Percentiles rank a stretch among this genome's conserved stretches.
Evolutionary conservation across 2,888 invertebrate genomes (phyloP).

Genomic region (Mellilla xanthometata): DNA sequence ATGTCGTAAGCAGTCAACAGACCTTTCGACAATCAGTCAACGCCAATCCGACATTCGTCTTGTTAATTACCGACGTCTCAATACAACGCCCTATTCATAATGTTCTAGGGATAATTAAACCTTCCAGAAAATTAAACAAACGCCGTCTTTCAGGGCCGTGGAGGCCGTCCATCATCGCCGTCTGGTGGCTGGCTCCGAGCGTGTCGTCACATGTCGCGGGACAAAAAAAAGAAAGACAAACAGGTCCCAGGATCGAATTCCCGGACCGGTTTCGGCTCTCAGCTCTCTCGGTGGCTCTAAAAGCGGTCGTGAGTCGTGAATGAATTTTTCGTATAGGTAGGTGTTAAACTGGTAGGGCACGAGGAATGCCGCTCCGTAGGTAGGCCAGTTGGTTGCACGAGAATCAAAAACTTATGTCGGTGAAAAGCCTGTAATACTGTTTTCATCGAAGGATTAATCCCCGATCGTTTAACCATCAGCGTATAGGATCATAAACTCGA

Average conservation of each 20-base stretch:
- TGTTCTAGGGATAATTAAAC: slow-evolving; percentile 31
- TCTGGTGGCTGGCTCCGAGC: slow-evolving; percentile 33
- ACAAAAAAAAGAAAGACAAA: slow-evolving; percentile 34
- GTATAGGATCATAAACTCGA: slow-evolving; percentile 7
- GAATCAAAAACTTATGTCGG: background rate
- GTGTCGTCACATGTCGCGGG: slow-evolving; percentile 34
- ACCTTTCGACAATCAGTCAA: slow-evolving; percentile 17
- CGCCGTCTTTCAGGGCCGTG: slow-evolving; percentile 31
- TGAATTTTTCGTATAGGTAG: slow-evolving; percentile 30
- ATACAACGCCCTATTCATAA: slow-evolving; percentile 25
- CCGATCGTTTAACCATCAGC: slow-evolving; percentile 9
- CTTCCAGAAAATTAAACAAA: slow-evolving; percentile 32
- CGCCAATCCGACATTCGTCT: slow-evolving; percentile 19
- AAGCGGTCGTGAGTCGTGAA: slow-evolving; percentile 27
- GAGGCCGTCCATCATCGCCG: slow-evolving; percentile 41
- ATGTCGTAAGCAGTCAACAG: slow-evolving; percentile 4
- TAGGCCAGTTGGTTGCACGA: slow-evolving; percentile 5
- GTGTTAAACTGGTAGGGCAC: slow-evolving; percentile 21
- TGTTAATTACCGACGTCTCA: slow-evolving; percentile 22
- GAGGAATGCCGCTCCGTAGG: slow-evolving; percentile 25
- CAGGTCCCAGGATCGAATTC: slow-evolving; percentile 44
- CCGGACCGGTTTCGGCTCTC: slow-evolving; percentile 45
- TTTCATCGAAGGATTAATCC: slow-evolving; percentile 5
- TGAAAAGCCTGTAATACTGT: background rate
- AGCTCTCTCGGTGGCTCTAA: slow-evolving; percentile 28